Conservation (phyloP, 2,797 vertebrate genomes). For the Cephalopachus bancanus region DNA sequence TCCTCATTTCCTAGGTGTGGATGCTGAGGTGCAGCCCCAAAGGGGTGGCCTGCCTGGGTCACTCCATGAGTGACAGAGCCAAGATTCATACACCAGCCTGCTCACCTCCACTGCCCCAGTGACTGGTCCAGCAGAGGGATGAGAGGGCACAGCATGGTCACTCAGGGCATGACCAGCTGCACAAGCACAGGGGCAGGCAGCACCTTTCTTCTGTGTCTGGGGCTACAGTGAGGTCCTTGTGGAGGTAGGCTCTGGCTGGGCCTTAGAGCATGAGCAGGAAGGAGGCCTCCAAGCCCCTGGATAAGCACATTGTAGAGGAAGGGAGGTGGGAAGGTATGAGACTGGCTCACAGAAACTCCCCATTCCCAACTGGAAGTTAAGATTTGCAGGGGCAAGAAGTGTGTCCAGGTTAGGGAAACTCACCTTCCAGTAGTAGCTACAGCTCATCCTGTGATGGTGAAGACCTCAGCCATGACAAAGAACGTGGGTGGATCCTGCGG, state of each 20-base stretch:
- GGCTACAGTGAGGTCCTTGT: too few relatives aligned
- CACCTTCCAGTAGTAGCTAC: accelerated
- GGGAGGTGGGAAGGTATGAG: too few relatives aligned
- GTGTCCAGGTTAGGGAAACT: neutral
- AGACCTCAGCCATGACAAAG: neutral
- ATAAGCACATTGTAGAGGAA: neutral
- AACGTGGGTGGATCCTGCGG: neutral
- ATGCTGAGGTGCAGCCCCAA: neutral
- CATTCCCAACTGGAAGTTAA: accelerated
- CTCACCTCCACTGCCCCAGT: neutral
- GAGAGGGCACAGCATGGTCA: neutral
- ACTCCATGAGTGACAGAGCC: neutral
- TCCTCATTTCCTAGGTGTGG: neutral
- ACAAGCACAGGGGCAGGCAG: accelerated
- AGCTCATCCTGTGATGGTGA: accelerated
- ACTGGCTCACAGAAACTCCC: too few relatives aligned
- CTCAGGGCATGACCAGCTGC: neutral
- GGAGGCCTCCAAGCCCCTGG: accelerated
- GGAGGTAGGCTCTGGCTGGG: neutral
- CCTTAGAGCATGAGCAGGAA: neutral
- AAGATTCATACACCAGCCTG: neutral
- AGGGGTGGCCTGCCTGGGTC: neutral
- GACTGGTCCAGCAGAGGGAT: neutral
- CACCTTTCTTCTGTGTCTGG: neutral
- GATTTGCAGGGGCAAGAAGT: neutral